Conservation (phyloP, 2,888 invertebrate species). For the Ichneumoninae sp. region DNA sequence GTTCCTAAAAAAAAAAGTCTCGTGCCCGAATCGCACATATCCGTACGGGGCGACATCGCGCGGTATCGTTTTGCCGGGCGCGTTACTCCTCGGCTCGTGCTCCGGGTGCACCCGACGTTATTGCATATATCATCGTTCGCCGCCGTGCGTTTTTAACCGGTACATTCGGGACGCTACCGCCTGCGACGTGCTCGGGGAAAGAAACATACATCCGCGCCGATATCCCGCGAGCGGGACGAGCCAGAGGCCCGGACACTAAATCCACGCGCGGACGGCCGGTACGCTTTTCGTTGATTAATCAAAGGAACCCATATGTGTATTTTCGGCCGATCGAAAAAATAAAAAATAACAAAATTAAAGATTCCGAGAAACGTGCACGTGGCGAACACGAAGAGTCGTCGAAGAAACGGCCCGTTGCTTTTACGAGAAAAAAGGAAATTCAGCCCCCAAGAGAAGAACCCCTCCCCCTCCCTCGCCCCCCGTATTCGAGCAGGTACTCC, state of each 20-base stretch:
- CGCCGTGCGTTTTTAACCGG: slow-evolving; percentile 24
- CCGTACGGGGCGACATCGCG: slow-evolving; percentile 18
- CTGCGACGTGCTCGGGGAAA: slow-evolving; percentile 13
- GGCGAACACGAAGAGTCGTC: slow-evolving; percentile 14
- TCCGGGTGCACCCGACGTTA: slow-evolving; percentile 48
- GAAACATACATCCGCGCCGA: neutral
- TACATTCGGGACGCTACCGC: slow-evolving; percentile 10
- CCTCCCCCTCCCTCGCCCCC: too few species aligned
- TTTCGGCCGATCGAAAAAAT: too few species aligned
- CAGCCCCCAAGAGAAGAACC: neutral
- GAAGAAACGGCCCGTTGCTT: neutral
- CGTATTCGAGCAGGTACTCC: neutral
- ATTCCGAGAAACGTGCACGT: slow-evolving; percentile 13
- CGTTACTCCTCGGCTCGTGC: slow-evolving; percentile 28
- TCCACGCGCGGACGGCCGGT: neutral
- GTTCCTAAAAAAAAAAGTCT: slow-evolving; percentile 12
- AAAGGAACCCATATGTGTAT: slow-evolving; percentile 46
- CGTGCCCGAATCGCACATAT: neutral
- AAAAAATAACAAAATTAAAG: neutral
- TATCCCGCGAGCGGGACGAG: slow-evolving; percentile 10
- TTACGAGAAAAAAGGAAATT: neutral
- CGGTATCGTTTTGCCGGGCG: slow-evolving; percentile 39
- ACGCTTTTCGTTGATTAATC: slow-evolving; percentile 69
- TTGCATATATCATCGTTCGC: slow-evolving; percentile 53
- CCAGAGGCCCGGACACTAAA: neutral